Evolutionary conservation across 2,888 invertebrate species (phyloP), one percentile per base, ranked within the genome.

Genomic region (Ennomos erosarius): DNA sequence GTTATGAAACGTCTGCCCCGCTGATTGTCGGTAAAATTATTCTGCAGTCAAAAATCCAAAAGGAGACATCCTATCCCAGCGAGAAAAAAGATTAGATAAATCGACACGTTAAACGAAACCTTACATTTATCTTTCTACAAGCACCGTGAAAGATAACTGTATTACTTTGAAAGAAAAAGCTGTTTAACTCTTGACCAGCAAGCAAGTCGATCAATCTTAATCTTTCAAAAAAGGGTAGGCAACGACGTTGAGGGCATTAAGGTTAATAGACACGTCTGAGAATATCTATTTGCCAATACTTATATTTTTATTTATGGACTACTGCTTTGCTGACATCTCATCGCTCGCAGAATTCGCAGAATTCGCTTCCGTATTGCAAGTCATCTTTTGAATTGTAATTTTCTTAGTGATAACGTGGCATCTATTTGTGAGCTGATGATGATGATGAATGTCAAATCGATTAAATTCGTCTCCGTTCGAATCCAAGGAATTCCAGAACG

Each of bases 401-500:
- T n/a, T n/a, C n/a, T n/a, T n/a, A n/a, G n/a, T n/a, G n/a, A n/a
- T n/a, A n/a, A n/a, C n/a, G n/a, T n/a, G n/a, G n/a, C n/a, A n/a
- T n/a, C n/a, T n/a, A n/a, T n/a, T n/a, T n/a, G n/a, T n/a, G n/a
- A n/a, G 3, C 16, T 16, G 16, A 16, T 16, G 16, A 16, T 16
- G 16, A 3, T 16, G 16, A 16, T 3, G 16, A 16, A 16, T 16
- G 16, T 16, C 16, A 16, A 16, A 16, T 16, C 44, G 44, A 59
- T 60, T 57, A 44, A 49, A 55, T 59, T 51, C 61, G 54, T 55
- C 55, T 48, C 57, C 37, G 35, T 34, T 45, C 16, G 55, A 64
- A 62, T 58, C 55, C 51, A 37, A 46, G 62, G 65, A 60, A 65
- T 68, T 62, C 61, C 60, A 53, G 43, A 39, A 50, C 55, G 62